Evolutionary conservation across 2,113 vertebrate genomes (phyloP), one percentile per base, ranked within the genome.

Genomic region (Entomyzon cyanotis): DNA sequence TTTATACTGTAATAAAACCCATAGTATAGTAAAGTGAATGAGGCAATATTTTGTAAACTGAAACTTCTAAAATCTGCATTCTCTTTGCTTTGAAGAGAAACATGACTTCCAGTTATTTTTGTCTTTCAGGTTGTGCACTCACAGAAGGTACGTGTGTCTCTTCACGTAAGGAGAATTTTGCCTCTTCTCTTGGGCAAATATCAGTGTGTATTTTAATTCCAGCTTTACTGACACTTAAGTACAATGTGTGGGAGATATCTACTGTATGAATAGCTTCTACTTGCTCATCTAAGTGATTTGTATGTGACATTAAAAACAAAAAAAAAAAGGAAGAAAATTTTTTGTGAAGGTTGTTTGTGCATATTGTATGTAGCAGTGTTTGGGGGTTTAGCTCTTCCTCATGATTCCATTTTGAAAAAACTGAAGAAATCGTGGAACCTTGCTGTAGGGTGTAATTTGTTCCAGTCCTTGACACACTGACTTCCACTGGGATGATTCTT

Each of bases 101-200:
- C 2, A 5, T 90, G 64, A 93, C 88, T 37, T 90, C 42, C 22
- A 16, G 9, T 76, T 68, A 33, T 80, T 90, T 94, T 89, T 96
- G 68, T 92, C 80, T 96, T 97, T 77, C 93, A 97, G 96, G 91
- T 28, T 97, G 96, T 52, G 25, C 59, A 2, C 16, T 97, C 47
- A 93, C 71, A 0, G 86, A 90, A 96, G 96, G 95, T 97, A 97
- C 7, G 95, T 93, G 37, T 78, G 35, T 42, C 50, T 86, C 74
- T 59, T 67, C 79, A 24, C 28, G 1, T 11, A 35, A 42, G 50
- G 44, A 42, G 71, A 86, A 86, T 37, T 31, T 76, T 42, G 83
- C 83, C 44, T 74, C 50, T 67, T 70, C 50, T 67, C 75, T 55
- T 28, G 42, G 52, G 7, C 16, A 62, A 42, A 41, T 86, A 21